Evolutionary conservation across 2,888 invertebrate species (phyloP).

Genomic region (Rotaria sp.): DNA sequence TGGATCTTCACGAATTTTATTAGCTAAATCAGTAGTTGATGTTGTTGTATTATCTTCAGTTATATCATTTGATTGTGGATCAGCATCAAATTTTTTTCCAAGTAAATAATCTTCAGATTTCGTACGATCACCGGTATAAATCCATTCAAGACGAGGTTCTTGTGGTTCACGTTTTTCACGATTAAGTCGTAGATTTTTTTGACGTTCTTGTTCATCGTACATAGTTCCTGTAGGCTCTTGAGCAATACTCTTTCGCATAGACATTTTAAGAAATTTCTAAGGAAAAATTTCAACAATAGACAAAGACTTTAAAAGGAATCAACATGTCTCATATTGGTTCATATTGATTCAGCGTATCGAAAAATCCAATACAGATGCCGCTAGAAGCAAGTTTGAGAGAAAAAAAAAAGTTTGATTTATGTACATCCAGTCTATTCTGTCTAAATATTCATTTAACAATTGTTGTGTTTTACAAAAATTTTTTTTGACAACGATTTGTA

Average conservation of each 20-base stretch:
- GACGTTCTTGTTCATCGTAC: constrained; percentile 20
- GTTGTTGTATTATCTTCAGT: constrained; percentile 7
- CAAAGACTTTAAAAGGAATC: background rate
- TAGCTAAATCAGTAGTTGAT: constrained; percentile 67
- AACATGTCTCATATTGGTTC: background rate
- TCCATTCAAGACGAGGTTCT: constrained; percentile 47
- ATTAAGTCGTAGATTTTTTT: background rate
- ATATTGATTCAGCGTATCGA: background rate
- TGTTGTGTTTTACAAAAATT: no score
- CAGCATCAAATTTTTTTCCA: constrained; percentile 60
- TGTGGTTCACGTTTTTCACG: background rate
- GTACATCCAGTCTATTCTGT: no score
- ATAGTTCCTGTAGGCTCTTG: background rate
- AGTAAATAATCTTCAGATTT: constrained; percentile 80
- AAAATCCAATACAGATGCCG: background rate
- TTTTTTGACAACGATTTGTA: no score
- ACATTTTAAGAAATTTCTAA: background rate
- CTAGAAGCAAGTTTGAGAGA: background rate
- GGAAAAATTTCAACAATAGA: background rate
- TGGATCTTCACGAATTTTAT: constrained; percentile 87
- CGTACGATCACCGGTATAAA: constrained; percentile 60
- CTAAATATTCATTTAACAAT: no score
- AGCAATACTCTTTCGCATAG: background rate
- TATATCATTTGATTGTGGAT: constrained; percentile 47
- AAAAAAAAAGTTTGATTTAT: no score